A percentile compares a stretch with the other conserved stretches of the same genome.
phyloP scores from a whole-genome alignment of 2,113 vertebrate species.

The Orientallactaga bullata region DNA sequence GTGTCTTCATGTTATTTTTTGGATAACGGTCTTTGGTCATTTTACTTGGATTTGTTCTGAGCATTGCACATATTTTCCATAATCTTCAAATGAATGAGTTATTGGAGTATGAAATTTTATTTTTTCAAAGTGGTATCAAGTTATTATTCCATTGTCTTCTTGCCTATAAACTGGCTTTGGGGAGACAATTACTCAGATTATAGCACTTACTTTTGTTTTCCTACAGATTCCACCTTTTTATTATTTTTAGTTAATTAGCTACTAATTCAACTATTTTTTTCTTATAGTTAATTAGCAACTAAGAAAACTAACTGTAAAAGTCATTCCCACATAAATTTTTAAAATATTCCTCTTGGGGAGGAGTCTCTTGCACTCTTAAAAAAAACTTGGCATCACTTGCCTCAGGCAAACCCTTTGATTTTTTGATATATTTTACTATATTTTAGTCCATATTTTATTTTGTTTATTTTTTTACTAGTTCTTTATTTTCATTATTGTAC shows the following conservation, averaged over 20 bases:
- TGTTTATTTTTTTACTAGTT: not conserved
- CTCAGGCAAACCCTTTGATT: not conserved
- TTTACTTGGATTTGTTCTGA: not conserved
- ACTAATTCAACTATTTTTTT: conserved; percentile 65
- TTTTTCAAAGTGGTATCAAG: not conserved
- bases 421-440: too few relatives aligned
- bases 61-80: not conserved
- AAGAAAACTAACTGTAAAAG: conserved; percentile 53
- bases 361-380: not conserved
- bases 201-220: conserved; percentile 55
- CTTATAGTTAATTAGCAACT: conserved; percentile 36
- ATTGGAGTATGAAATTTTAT: not conserved
- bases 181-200: conserved; percentile 38
- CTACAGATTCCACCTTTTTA: conserved; percentile 50
- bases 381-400: not conserved
- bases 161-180: conserved; percentile 35
- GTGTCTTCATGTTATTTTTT: not conserved
- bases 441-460: not conserved
- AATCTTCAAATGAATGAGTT: not conserved
- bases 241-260: conserved; percentile 61
- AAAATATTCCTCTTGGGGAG: not conserved
- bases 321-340: not conserved
- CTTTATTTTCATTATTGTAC: not conserved
- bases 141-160: not conserved
- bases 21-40: not conserved